Evolutionary conservation across 1,140 invertebrate genomes (phyloP).

Genomic region (Apis laboriosa): DNA sequence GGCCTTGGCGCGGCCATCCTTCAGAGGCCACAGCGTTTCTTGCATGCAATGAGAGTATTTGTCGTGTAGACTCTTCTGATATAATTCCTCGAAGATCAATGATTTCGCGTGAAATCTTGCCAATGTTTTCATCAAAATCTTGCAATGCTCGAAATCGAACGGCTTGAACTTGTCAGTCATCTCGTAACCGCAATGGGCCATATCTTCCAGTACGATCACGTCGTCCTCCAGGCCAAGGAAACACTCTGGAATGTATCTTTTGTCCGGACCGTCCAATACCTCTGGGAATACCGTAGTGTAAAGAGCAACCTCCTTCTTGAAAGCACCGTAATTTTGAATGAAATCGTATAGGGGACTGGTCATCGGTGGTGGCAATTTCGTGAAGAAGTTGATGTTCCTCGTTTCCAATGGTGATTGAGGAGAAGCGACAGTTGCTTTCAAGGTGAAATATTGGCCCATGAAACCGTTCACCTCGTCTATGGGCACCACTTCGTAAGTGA

Average conservation of each 20-base stretch:
- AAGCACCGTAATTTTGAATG: slow-evolving; percentile 77
- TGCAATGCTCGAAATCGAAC: slow-evolving; percentile 81
- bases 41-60: slow-evolving; percentile 80
- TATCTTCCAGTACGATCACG: slow-evolving; percentile 81
- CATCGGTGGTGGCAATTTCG: slow-evolving; percentile 78
- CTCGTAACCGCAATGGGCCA: slow-evolving; percentile 79
- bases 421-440: slow-evolving; percentile 63
- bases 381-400: slow-evolving; percentile 78
- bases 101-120: slow-evolving; percentile 83
- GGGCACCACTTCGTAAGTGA: slow-evolving; percentile 68
- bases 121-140: slow-evolving; percentile 80
- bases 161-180: slow-evolving; percentile 80
- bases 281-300: slow-evolving; percentile 79
- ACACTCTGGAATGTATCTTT: slow-evolving; percentile 77
- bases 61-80: slow-evolving; percentile 76
- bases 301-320: slow-evolving; percentile 80
- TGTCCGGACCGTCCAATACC: slow-evolving; percentile 64
- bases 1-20: slow-evolving; percentile 62
- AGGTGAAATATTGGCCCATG: slow-evolving; percentile 72
- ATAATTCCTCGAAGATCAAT: slow-evolving; percentile 80
- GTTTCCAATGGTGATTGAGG: slow-evolving; percentile 55
- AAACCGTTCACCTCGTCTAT: slow-evolving; percentile 66
- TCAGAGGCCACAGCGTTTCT: slow-evolving; percentile 81
- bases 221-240: slow-evolving; percentile 78
- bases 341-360: slow-evolving; percentile 76